Percentiles rank a stretch among this genome's conserved stretches.
Conservation (phyloP, 2,888 invertebrate species). For the Ornithoptera priamus region DNA sequence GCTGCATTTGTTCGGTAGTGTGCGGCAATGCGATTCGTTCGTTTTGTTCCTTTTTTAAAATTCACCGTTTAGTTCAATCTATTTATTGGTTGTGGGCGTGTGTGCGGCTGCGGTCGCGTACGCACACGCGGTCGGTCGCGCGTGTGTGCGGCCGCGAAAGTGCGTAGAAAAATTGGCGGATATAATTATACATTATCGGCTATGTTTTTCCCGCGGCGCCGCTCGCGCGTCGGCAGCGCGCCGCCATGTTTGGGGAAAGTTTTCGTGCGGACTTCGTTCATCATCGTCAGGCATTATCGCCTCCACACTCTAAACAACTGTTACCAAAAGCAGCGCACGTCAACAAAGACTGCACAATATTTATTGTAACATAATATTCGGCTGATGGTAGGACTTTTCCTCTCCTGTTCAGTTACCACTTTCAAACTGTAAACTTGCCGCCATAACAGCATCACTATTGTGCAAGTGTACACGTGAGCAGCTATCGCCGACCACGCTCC, state of each 20-base stretch:
- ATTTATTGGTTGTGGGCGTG: conserved; percentile 72
- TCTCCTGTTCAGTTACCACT: no score
- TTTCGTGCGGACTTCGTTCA: no score
- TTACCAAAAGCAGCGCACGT: no score
- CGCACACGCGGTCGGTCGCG: conserved; percentile 41
- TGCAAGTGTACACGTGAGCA: no score
- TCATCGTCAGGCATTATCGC: no score
- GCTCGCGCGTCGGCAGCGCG: conserved; percentile 16
- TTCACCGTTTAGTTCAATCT: conserved; percentile 81
- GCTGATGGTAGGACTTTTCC: no score
- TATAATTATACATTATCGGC: conserved; percentile 61
- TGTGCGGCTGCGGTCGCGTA: conserved; percentile 63
- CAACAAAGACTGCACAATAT: no score
- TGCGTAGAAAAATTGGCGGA: conserved; percentile 75
- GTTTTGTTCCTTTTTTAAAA: conserved; percentile 80
- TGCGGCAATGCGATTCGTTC: conserved; percentile 73
- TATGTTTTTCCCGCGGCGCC: conserved; percentile 32
- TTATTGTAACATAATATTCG: no score
- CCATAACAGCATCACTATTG: no score
- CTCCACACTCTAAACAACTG: no score
- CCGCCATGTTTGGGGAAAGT: conserved; percentile 16
- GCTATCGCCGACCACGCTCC: no score
- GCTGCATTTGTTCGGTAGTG: conserved; percentile 60
- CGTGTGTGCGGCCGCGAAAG: conserved; percentile 62
- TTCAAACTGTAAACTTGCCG: no score